These are phyloP conservation scores for Archivesica marissinica DNA, from an alignment of 1,140 invertebrate species.

Conservation along the genomic window DNA sequence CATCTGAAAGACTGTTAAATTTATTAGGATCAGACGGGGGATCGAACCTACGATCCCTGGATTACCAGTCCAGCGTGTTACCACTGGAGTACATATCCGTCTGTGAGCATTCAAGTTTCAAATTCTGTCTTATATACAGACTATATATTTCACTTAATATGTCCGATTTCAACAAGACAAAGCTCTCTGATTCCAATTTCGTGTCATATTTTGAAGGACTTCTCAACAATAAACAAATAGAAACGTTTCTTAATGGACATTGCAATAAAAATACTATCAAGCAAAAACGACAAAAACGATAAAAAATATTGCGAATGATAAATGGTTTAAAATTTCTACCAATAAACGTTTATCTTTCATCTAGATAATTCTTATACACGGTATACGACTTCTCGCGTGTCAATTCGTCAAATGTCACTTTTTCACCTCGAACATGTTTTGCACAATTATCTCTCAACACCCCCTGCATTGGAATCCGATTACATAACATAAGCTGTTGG, in stretches of 20 bases:
- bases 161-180: too few relatives aligned
- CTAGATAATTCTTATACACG: neutral
- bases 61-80: too few relatives aligned
- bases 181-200: too few relatives aligned
- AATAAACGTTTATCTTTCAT: neutral
- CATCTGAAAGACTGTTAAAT: too few relatives aligned
- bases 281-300: neutral
- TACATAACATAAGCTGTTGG: neutral
- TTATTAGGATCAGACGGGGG: too few relatives aligned
- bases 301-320: neutral
- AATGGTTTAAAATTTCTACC: neutral
- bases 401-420: slow-evolving; percentile 36
- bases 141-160: too few relatives aligned
- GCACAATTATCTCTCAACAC: neutral
- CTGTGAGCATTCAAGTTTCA: too few relatives aligned
- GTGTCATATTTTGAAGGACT: neutral
- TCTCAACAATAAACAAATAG: neutral
- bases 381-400: neutral
- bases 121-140: too few relatives aligned
- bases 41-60: too few relatives aligned
- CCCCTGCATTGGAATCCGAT: slow-evolving; percentile 20
- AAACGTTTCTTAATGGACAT: neutral
- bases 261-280: neutral
- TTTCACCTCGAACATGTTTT: slow-evolving; percentile 1
- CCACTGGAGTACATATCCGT: too few relatives aligned